These are phyloP conservation scores for Synergus japonicus DNA, from an alignment of 2,888 invertebrate species.

Conservation along the genomic window DNA sequence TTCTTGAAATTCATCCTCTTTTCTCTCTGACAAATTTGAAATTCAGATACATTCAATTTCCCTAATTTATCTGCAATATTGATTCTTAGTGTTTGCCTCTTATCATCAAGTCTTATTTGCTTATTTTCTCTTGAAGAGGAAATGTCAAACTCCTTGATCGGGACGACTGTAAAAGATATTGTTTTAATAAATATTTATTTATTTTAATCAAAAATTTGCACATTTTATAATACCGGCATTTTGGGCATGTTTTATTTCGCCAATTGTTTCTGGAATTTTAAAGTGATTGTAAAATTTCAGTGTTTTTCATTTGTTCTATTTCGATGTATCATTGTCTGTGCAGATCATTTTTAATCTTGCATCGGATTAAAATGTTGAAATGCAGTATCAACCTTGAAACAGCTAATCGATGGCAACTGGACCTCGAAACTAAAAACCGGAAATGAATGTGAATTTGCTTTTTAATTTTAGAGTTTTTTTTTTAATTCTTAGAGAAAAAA, in stretches of 20 bases:
- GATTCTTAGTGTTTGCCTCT: too few relatives aligned
- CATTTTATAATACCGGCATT: too few relatives aligned
- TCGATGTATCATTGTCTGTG: background rate
- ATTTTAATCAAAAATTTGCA: too few relatives aligned
- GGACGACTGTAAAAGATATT: background rate
- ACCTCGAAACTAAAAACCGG: background rate
- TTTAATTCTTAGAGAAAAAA: too few relatives aligned
- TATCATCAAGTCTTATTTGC: too few relatives aligned
- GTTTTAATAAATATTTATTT: too few relatives aligned
- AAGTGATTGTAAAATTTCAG: too few relatives aligned
- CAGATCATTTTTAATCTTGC: background rate
- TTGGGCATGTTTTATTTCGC: too few relatives aligned
- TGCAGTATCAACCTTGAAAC: background rate
- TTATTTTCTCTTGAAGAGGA: too few relatives aligned
- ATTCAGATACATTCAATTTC: background rate
- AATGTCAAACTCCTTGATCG: too few relatives aligned
- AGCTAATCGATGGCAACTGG: background rate
- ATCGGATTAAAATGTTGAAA: background rate
- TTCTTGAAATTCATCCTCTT: background rate
- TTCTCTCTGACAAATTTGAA: background rate
- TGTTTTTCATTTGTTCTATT: too few relatives aligned
- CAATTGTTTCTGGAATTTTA: background rate
- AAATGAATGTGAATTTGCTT: background rate
- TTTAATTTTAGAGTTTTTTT: background rate
- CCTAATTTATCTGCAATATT: background rate